Base-by-base conservation (phyloP, 2,797 vertebrate species). In the Hippopotamyrus pictus region DNA sequence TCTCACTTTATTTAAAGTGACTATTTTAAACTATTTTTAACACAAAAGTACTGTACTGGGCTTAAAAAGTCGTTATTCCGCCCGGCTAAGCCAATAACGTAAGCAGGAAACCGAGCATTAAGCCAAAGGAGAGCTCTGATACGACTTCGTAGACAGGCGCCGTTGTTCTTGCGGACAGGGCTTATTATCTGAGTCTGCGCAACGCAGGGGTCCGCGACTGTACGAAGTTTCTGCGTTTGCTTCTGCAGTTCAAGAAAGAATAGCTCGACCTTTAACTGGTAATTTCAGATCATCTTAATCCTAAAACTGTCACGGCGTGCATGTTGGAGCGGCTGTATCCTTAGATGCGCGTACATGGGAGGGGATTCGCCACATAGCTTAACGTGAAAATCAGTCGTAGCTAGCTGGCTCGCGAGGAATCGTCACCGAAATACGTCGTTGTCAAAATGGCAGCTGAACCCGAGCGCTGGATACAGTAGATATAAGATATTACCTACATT, bases 161-260 rank as follows among this genome's bases (percentile, higher is more conserved):
- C 89, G 85, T 82, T 88, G 89, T 90, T 90, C 87, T 91, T 88
- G 91, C 86, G 59, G 88, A 88, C 88, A 69, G 73, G 90, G 90
- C 92, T 89, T 89, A 90, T 87, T 86, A 89, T 88, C 92, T 89
- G 90, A 90, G 93, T 90, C 90, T 91, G 93, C 92, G 92, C 93
- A 91, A 92, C 92, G 91, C 92, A 90, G 90, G 89, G 90, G 90
- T 91, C 90, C 83, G 85, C n/a, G 88, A 84, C 90, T 90, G 89
- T 92, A 92, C 92, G 93, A 94, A 94, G 90, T 93, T 94, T 92
- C 91, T 91, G 88, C 90, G 89, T 90, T 88, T 65, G 90, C 89
- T 87, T 76, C 88, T 90, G 29, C 88, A 69, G 88, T 41, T 57
- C 89, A 87, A 90, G 89, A 87, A 89, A 90, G 90, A 90, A 90